Base-by-base conservation (phyloP, 2,797 vertebrate species). In the Sebastes cheni region DNA sequence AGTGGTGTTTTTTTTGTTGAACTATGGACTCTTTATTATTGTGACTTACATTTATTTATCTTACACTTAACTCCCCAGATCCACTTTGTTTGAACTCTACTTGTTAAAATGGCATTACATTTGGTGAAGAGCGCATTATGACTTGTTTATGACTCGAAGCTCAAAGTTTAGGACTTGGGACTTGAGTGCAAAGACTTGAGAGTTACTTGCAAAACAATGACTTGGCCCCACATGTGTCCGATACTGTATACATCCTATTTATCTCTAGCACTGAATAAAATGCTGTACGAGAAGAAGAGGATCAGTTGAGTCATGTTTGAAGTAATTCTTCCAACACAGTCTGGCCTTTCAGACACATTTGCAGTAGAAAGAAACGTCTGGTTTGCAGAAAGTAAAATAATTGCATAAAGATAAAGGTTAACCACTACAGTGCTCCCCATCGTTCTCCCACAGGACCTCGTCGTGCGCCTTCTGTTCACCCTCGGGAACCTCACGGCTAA, bases 401-500 rank as follows among this genome's bases (percentile, higher is more conserved):
- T 20, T 54, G 30, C 52, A 34, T 29, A 64, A n/a, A 39, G 29
- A 66, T 36, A 9, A 20, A 27, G 29, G 50, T 46, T 30, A 50
- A 60, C 11, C 52, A 11, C 50, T 8, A 20, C 20, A 32, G 0
- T 8, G 5, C 18, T 75, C 76, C 50, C 61, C 20, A 25, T 1
- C 3, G 5, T 4, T 75, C 76, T 54, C 61, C 87, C 89, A 64
- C 93, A 99, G 98, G 98, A 97, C 91, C 93, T 99, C 62, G 96
- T 98, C 7, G 90, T 99, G 60, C 97, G 96, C 55, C 92, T 99
- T 71, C 86, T 98, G 79, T 99, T 99, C 92, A 97, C 96, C 67
- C 95, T 99, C 58, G 98, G 97, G 79, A 99, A 99, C 93, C 94
- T 99, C 91, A 97, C 97, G 2, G 96, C 96, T 29, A 96, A 96